Percentiles rank a stretch among this genome's conserved stretches.
phyloP scores from a whole-genome alignment of 2,888 invertebrate genomes.

The Brachyptera risi region DNA sequence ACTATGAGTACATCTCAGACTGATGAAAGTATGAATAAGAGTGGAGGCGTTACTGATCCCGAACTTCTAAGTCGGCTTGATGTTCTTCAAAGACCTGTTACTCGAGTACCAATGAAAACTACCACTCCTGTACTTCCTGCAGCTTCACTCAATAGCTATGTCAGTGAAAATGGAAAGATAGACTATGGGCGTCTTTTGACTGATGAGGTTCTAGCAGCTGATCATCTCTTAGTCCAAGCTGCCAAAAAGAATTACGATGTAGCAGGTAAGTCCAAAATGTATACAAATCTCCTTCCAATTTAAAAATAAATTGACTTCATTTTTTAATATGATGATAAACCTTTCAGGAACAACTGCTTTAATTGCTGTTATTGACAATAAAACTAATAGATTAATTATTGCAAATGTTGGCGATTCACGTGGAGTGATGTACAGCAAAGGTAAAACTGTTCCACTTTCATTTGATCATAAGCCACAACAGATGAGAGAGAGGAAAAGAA shows the following conservation, averaged over 20 bases:
- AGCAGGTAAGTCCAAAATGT: conserved; percentile 49
- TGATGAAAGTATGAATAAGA: conserved; percentile 49
- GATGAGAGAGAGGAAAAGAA: conserved; percentile 85
- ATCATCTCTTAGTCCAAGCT: conserved; percentile 72
- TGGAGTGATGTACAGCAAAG: conserved; percentile 88
- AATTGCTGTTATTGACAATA: conserved; percentile 82
- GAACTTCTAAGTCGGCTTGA: conserved; percentile 62
- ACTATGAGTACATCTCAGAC: conserved; percentile 50
- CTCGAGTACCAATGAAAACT: conserved; percentile 52
- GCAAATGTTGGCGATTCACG: conserved; percentile 97
- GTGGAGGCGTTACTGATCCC: conserved; percentile 62
- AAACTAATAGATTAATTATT: conserved; percentile 75
- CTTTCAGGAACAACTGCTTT: conserved; percentile 82
- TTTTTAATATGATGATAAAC: too few species aligned
- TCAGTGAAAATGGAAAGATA: conserved; percentile 66
- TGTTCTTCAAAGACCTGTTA: conserved; percentile 55
- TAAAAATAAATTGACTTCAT: too few species aligned
- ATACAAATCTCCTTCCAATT: too few species aligned
- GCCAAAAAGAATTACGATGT: conserved; percentile 70
- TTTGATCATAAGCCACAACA: conserved; percentile 97
- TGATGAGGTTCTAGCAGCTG: conserved; percentile 83
- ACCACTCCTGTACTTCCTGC: conserved; percentile 42
- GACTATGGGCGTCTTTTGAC: conserved; percentile 78
- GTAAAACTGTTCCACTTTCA: conserved; percentile 86
- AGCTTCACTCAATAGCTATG: conserved; percentile 55